Percentiles rank a stretch among this genome's conserved stretches.
phyloP scores from a whole-genome alignment of 2,888 invertebrate species.

The Ganaspis brasiliensis region DNA sequence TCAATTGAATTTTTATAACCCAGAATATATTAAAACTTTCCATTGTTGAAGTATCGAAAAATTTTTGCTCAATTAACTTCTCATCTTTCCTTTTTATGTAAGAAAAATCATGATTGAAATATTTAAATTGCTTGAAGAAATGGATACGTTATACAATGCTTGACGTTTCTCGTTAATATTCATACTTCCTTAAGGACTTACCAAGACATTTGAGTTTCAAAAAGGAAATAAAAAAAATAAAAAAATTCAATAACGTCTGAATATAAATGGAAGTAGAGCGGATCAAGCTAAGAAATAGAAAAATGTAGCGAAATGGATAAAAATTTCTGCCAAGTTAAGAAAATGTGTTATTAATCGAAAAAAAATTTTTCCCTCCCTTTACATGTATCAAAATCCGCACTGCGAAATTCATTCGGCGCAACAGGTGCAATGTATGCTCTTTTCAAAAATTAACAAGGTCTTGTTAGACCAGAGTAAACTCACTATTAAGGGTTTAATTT shows the following conservation, averaged over 20 bases:
- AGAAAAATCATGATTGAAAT: not conserved
- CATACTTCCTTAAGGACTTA: not conserved
- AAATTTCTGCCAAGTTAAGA: not conserved
- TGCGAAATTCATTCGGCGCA: not conserved
- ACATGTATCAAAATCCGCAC: slow-evolving; percentile 6
- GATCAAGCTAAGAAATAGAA: not conserved
- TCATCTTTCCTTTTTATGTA: not conserved
- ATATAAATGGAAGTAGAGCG: not conserved
- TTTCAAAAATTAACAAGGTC: slow-evolving; percentile 12
- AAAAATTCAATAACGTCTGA: not conserved
- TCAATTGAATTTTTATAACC: too few species aligned
- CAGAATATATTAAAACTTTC: not conserved
- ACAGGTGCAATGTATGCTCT: slow-evolving; percentile 10
- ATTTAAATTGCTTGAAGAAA: not conserved
- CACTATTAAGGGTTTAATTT: slow-evolving; percentile 9
- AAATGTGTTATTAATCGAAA: not conserved
- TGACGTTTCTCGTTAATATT: slow-evolving; percentile 9
- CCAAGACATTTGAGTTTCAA: not conserved
- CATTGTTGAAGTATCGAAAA: not conserved
- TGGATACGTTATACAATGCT: not conserved
- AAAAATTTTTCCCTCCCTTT: not conserved
- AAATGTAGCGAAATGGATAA: not conserved
- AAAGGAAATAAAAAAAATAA: not conserved
- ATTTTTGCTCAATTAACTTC: not conserved
- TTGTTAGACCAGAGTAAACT: not conserved